A percentile compares a stretch with the other conserved stretches of the same genome.
Conservation (phyloP, 1,140 invertebrate species). For the Tetramorium alpestre region DNA sequence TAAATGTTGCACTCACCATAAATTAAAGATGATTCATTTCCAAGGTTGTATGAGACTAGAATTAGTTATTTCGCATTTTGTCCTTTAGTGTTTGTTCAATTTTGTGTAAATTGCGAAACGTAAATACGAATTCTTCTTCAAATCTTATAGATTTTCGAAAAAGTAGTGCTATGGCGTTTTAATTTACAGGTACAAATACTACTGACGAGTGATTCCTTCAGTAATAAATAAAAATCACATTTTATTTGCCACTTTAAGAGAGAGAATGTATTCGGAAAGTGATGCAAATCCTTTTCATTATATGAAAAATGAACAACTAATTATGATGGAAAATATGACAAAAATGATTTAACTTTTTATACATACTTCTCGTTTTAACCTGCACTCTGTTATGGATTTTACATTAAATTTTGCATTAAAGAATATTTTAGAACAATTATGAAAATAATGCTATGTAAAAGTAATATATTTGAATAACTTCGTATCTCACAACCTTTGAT, state of each 20-base stretch:
- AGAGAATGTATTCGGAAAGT: not conserved
- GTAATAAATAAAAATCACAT: not conserved
- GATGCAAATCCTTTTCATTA: not conserved
- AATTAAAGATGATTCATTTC: conserved; percentile 53
- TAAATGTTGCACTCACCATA: conserved; percentile 25
- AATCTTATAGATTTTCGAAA: not conserved
- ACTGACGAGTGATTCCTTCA: not conserved
- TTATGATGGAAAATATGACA: not conserved
- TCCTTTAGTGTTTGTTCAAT: not conserved
- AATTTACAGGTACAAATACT: not conserved
- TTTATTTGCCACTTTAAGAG: not conserved
- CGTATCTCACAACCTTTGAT: not conserved
- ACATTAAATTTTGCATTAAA: not conserved
- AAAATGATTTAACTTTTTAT: not conserved
- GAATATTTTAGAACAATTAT: not conserved
- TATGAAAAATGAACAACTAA: not conserved
- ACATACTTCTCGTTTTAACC: not conserved
- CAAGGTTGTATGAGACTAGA: not conserved
- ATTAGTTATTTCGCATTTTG: not conserved
- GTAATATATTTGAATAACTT: not conserved
- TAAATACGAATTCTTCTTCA: not conserved
- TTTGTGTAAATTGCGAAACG: not conserved
- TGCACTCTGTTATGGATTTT: not conserved
- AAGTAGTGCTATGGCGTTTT: not conserved
- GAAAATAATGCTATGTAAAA: not conserved